Evolutionary conservation across 1,140 invertebrate species (phyloP).

Genomic region (Aphaenogaster rudis): DNA sequence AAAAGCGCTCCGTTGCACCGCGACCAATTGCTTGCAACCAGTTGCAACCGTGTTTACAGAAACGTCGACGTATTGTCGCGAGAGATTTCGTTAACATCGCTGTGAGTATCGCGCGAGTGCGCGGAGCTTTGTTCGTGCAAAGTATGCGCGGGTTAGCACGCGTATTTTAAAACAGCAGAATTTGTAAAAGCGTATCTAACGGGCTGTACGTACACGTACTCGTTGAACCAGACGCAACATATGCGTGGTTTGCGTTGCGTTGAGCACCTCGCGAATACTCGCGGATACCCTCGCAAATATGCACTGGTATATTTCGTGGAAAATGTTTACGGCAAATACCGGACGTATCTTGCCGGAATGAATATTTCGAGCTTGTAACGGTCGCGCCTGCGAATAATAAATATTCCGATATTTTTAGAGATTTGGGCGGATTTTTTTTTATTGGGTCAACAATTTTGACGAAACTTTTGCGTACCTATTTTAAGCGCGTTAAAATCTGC

Average conservation of each 20-base stretch:
- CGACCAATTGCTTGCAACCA: conserved; percentile 40
- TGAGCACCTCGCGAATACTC: conserved; percentile 57
- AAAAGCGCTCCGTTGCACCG: not conserved
- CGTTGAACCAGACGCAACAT: conserved; percentile 42
- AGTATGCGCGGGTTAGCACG: conserved; percentile 3
- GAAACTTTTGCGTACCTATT: conserved; percentile 14
- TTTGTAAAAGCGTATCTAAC: conserved; percentile 43
- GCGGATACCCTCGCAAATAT: conserved; percentile 58
- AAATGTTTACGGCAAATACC: conserved; percentile 63
- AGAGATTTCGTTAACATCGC: conserved; percentile 54
- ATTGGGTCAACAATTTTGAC: conserved; percentile 21
- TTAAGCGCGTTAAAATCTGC: conserved; percentile 32
- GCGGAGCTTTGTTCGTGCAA: not conserved
- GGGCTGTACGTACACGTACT: conserved; percentile 10
- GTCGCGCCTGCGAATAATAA: conserved; percentile 57
- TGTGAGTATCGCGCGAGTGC: not conserved
- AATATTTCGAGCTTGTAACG: conserved; percentile 56
- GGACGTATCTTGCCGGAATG: conserved; percentile 53
- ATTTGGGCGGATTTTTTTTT: conserved; percentile 37
- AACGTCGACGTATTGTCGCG: not conserved
- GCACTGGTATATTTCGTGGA: conserved; percentile 60
- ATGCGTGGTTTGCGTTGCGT: conserved; percentile 45
- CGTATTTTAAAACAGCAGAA: conserved; percentile 33
- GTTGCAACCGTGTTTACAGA: not conserved
- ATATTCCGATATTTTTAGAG: conserved; percentile 58